phyloP scores from a whole-genome alignment of 2,888 invertebrate genomes.

The Xanthorhoe spadicearia region DNA sequence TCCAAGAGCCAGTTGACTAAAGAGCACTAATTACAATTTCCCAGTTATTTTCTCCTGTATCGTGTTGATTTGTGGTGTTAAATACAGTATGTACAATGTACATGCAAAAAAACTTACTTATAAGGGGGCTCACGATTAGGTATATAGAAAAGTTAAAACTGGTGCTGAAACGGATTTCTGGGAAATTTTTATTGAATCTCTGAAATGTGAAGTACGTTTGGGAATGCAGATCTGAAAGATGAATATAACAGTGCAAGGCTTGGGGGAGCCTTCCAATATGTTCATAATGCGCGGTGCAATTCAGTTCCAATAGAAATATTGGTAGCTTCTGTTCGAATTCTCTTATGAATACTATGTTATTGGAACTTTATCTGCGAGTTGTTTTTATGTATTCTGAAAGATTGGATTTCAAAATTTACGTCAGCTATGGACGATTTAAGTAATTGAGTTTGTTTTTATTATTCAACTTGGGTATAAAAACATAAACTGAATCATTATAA shows the following conservation, averaged over 20 bases:
- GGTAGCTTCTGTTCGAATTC: constrained; percentile 17
- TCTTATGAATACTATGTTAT: constrained; percentile 6
- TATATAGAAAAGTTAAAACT: background rate
- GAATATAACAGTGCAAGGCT: constrained; percentile 60
- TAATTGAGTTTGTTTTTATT: too few species aligned
- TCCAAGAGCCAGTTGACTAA: too few species aligned
- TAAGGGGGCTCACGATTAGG: too few species aligned
- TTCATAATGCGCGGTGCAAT: constrained; percentile 57
- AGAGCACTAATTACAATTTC: too few species aligned
- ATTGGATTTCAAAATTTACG: background rate
- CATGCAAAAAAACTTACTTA: too few species aligned
- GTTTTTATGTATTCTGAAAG: background rate
- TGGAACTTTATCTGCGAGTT: background rate
- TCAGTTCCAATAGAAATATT: constrained; percentile 46
- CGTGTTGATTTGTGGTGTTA: too few species aligned
- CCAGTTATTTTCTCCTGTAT: too few species aligned
- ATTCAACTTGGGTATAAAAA: too few species aligned
- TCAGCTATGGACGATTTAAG: background rate
- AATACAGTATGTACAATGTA: too few species aligned
- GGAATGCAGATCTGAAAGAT: constrained; percentile 67
- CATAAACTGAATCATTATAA: too few species aligned
- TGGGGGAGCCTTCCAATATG: constrained; percentile 58
- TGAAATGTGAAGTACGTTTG: constrained; percentile 67
- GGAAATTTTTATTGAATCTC: constrained; percentile 74
- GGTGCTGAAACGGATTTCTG: constrained; percentile 42